Evolutionary conservation across 2,888 invertebrate genomes (phyloP).

Genomic region (Carabus problematicus): DNA sequence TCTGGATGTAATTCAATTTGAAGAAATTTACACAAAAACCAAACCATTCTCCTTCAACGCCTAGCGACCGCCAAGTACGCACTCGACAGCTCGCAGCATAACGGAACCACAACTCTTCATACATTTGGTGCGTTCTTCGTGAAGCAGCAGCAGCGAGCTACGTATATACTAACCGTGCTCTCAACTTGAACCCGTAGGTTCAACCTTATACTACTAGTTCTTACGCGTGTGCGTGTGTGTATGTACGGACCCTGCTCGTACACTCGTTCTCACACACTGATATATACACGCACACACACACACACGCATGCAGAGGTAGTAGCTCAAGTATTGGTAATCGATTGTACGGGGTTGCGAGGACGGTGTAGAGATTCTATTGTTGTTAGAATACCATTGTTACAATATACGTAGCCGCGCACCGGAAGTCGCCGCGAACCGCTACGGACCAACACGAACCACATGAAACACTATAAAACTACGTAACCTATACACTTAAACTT

Average conservation of each 20-base stretch:
- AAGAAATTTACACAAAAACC: constrained; percentile 6
- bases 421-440: constrained; percentile 27
- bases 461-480: no score
- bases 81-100: constrained; percentile 1
- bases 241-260: not conserved
- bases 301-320: not conserved
- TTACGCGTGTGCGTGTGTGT: not conserved
- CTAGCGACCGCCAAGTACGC: not conserved
- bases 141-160: not conserved
- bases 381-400: constrained; percentile 35
- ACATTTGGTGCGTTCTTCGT: constrained; percentile 11
- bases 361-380: constrained; percentile 25
- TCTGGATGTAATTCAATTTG: no score
- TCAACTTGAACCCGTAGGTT: no score
- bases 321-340: constrained; percentile 31
- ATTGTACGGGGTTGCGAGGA: constrained; percentile 22
- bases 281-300: not conserved
- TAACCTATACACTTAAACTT: no score
- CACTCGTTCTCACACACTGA: constrained; percentile 6
- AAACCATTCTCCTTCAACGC: not conserved
- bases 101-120: not conserved
- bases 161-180: no score
- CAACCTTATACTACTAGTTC: no score
- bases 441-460: not conserved
- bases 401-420: constrained; percentile 15